Base-by-base conservation (phyloP, 2,888 invertebrate genomes). In the Campopleginae sp. region DNA sequence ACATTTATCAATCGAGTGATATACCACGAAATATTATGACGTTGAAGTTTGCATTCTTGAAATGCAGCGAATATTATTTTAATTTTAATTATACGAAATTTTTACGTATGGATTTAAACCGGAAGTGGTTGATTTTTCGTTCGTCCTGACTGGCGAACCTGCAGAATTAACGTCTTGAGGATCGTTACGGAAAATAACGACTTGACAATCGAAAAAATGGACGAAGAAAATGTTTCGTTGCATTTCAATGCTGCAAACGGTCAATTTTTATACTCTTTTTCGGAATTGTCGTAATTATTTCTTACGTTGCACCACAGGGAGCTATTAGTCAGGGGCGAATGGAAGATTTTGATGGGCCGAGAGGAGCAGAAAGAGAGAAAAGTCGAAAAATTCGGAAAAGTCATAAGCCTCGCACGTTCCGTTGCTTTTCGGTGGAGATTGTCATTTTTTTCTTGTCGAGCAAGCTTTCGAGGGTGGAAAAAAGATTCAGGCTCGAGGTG, bases 391-490 rank as follows among this genome's bases (percentile, higher is more conserved):
- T 31, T 33, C 14, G 14, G n/a, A 44, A 68, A 51, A 70, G 12
- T 31, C 48, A 33, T 10, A 19, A 48, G 17, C n/a, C 58, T 33
- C 74, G 31, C 80, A 75, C n/a, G 23, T 80, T 72, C 7, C 75
- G 23, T 14, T 51, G 76, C 58, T 48, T 78, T 74, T 63, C 74
- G 31, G 48, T 72, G 63, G 42, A 61, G 14, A 77, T 82, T 51
- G 23, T 51, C 17, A 38, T 38, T 8, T 65, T 78, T 71, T 81
- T 27, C 44, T 63, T 61, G 31, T 19, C 23, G 42, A 72, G 33
- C n/a, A 79, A 58, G 61, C 54, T 71, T 71, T 23, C 58, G 85
- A 71, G 71, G 31, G 65, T 10, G 33, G n/a, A 48, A 33, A 33
- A 44, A 68, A 23, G 19, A 27, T 54, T 78, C 33, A 17, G 23